Conservation (phyloP, 2,797 vertebrate species). For the Syngnathus acus region DNA sequence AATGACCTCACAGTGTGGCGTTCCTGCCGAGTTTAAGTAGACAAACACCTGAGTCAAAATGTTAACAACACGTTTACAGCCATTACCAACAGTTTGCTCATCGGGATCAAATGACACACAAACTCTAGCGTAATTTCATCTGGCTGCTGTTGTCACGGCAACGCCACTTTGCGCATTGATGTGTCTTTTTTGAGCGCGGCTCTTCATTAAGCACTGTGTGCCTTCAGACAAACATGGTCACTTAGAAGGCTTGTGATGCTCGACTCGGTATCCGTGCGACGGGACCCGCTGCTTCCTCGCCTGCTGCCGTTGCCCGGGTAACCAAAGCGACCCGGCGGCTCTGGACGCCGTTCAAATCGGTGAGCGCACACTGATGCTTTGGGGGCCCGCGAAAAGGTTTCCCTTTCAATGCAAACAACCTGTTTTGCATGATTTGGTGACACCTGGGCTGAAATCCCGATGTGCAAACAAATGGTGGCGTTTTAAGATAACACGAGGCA, state of each 20-base stretch:
- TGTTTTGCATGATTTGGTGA: conserved; percentile 4
- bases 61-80: neutral
- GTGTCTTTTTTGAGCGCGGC: neutral
- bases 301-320: neutral
- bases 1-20: neutral
- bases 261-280: neutral
- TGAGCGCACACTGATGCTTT: neutral
- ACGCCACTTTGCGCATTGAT: neutral
- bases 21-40: neutral
- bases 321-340: neutral
- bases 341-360: neutral
- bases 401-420: conserved; percentile 4
- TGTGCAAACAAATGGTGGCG: neutral
- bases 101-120: neutral
- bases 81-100: neutral
- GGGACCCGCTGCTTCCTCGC: neutral
- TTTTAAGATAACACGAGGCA: neutral
- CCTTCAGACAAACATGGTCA: neutral
- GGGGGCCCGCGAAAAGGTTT: conserved; percentile 3
- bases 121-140: neutral
- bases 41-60: neutral
- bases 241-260: conserved; percentile 8
- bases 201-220: conserved; percentile 5
- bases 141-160: neutral
- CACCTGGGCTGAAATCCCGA: neutral